Conservation (phyloP, 1,140 invertebrate genomes). For the Drosophila ananassae region DNA sequence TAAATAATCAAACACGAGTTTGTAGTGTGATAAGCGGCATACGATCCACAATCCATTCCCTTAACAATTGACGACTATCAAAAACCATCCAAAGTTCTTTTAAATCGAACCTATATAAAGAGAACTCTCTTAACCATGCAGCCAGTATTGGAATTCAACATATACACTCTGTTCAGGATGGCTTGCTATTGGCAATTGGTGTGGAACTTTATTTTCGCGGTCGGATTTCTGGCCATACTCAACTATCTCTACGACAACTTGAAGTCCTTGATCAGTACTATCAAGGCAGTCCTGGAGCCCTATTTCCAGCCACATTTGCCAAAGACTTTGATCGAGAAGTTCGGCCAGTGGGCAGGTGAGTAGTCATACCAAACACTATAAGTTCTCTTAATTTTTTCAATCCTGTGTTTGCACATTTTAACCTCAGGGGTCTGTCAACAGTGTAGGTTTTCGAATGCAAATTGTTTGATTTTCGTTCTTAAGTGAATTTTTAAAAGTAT, state of each 20-base stretch:
- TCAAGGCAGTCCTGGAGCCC: conserved; percentile 85
- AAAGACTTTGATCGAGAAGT: conserved; percentile 85
- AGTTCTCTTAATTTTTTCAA: conserved; percentile 13
- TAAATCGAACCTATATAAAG: conserved; percentile 22
- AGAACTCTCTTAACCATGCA: conserved; percentile 54
- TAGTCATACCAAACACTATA: conserved; percentile 4
- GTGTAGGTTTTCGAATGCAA: conserved; percentile 9
- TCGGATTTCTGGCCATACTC: conserved; percentile 84
- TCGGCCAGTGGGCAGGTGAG: conserved; percentile 86
- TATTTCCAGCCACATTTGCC: conserved; percentile 86
- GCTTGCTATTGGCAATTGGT: conserved; percentile 73
- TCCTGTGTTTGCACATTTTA: conserved; percentile 33
- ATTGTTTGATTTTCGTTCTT: conserved; percentile 13
- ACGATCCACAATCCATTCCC: conserved; percentile 19
- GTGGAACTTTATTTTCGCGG: conserved; percentile 63
- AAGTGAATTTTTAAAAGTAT: conserved; percentile 11
- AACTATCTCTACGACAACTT: conserved; percentile 84
- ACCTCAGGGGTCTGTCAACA: conserved; percentile 30
- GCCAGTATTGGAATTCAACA: conserved; percentile 62
- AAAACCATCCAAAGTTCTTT: conserved; percentile 9
- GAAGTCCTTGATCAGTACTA: conserved; percentile 85
- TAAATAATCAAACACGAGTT: conserved; percentile 18
- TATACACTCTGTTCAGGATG: conserved; percentile 71
- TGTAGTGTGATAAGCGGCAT: conserved; percentile 24
- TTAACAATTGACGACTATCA: conserved; percentile 12